Conservation (phyloP, 2,113 vertebrate genomes). For the Silurus glanis region DNA sequence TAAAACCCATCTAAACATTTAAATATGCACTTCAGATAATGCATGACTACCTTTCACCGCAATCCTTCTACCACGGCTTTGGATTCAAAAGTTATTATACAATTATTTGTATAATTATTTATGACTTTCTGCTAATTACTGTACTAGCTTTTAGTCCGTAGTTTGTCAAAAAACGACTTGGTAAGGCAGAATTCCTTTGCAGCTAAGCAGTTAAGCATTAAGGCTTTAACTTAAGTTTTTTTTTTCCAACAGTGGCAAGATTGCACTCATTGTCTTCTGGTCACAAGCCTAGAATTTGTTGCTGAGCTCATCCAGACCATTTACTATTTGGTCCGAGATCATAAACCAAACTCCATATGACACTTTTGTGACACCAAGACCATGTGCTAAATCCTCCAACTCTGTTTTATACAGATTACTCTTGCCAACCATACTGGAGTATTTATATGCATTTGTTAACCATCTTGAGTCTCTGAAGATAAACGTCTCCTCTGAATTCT, state of each 20-base stretch:
- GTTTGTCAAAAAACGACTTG: not conserved
- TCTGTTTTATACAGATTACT: not conserved
- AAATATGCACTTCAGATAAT: not conserved
- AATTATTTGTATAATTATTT: not conserved
- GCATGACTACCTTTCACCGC: not conserved
- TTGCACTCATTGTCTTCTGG: not conserved
- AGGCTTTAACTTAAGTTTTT: not conserved
- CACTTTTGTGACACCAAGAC: not conserved
- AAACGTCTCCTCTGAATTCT: slow-evolving; percentile 16
- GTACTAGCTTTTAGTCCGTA: no score
- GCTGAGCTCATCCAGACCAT: not conserved
- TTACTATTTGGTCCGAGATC: not conserved
- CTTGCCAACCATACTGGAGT: slow-evolving; percentile 14
- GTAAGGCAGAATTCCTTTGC: not conserved
- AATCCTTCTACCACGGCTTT: not conserved
- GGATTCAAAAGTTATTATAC: not conserved
- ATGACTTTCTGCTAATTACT: no score
- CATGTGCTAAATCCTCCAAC: not conserved
- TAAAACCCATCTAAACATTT: not conserved
- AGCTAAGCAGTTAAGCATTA: not conserved
- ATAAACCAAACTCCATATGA: not conserved
- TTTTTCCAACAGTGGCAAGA: not conserved
- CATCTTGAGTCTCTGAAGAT: slow-evolving; percentile 15
- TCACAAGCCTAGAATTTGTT: not conserved
- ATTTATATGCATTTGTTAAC: slow-evolving; percentile 45